Conservation (phyloP, 1,140 invertebrate species). For the Ericerus pela region DNA sequence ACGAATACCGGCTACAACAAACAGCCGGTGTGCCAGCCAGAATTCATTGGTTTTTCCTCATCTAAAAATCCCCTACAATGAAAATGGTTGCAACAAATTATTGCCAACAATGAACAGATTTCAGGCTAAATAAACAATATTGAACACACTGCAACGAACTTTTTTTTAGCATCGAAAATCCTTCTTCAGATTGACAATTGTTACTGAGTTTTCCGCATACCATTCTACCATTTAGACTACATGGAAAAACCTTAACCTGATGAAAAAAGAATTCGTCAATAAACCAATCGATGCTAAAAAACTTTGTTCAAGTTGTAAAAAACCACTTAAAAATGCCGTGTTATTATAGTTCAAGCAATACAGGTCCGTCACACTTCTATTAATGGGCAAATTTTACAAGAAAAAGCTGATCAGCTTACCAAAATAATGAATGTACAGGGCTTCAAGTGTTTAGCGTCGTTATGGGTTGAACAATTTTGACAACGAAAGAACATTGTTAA, state of each 20-base stretch:
- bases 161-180: too few species aligned
- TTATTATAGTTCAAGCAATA: conserved; percentile 25
- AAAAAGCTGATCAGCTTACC: conserved; percentile 27
- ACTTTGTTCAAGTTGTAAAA: not conserved
- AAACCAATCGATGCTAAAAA: not conserved
- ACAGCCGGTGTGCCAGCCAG: too few species aligned
- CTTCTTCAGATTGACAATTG: too few species aligned
- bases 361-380: conserved; percentile 25
- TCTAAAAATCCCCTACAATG: too few species aligned
- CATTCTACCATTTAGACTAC: conserved; percentile 1
- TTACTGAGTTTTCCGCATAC: not conserved
- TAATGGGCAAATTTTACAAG: conserved; percentile 27
- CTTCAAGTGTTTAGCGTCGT: not conserved
- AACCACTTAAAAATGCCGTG: conserved; percentile 27
- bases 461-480: too few species aligned
- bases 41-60: too few species aligned
- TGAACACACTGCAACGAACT: too few species aligned
- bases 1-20: too few species aligned
- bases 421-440: conserved; percentile 8
- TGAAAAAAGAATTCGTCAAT: not conserved
- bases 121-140: too few species aligned
- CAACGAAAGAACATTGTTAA: not conserved
- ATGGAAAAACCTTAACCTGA: not conserved
- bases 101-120: too few species aligned
- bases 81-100: too few species aligned